phyloP scores from a whole-genome alignment of 2,797 vertebrate genomes.

The Chaenodraco wilsoni region DNA sequence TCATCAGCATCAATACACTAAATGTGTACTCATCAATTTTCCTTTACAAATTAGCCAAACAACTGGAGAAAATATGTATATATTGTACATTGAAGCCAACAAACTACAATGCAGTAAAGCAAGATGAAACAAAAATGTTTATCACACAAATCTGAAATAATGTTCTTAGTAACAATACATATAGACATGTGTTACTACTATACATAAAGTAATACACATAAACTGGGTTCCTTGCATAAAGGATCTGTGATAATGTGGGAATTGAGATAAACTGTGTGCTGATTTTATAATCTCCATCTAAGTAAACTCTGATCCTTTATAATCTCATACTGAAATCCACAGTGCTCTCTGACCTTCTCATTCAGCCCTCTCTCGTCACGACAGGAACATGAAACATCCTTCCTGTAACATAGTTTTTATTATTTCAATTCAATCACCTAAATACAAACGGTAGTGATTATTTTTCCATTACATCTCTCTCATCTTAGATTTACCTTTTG shows the following conservation, averaged over 20 bases:
- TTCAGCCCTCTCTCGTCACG: conserved; percentile 34
- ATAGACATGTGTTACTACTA: neutral
- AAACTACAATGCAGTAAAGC: neutral
- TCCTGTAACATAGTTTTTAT: conserved; percentile 27
- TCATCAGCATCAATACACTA: neutral
- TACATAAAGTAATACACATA: neutral
- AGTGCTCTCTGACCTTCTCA: conserved; percentile 48
- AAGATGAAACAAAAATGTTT: neutral
- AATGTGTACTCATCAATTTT: conserved; percentile 3
- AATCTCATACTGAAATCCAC: conserved; percentile 74
- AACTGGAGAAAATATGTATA: conserved; percentile 5
- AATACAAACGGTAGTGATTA: conserved; percentile 29
- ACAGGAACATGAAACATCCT: conserved; percentile 32
- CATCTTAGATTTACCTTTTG: conserved; percentile 37
- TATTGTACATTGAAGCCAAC: conserved; percentile 18
- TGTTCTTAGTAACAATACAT: neutral
- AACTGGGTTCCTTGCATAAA: conserved; percentile 44
- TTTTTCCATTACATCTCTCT: conserved; percentile 21
- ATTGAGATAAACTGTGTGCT: conserved; percentile 40
- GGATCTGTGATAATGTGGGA: conserved; percentile 36
- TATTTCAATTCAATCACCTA: conserved; percentile 23
- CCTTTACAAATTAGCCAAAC: neutral
- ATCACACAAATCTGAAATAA: neutral
- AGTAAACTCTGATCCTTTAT: conserved; percentile 73
- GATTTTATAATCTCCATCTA: conserved; percentile 70